These are phyloP conservation scores for Erythrocercus mccallii DNA, from an alignment of 2,113 vertebrate genomes.

Conservation along the genomic window DNA sequence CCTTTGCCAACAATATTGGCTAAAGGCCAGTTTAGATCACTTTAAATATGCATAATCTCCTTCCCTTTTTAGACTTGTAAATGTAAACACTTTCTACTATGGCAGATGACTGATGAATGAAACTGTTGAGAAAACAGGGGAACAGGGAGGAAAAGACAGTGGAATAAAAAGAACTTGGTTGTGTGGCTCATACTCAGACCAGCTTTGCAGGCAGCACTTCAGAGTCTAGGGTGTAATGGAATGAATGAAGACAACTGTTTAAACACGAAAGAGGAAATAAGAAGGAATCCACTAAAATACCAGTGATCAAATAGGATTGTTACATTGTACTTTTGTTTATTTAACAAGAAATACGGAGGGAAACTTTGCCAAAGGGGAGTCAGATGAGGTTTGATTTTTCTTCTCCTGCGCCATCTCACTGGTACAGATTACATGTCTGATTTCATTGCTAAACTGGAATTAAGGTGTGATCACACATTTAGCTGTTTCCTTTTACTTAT, in stretches of 20 bases:
- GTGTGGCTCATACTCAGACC: background rate
- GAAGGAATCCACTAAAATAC: background rate
- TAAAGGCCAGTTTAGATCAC: conserved; percentile 32
- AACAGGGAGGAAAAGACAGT: background rate
- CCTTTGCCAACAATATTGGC: background rate
- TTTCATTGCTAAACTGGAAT: background rate
- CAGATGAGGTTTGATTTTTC: background rate
- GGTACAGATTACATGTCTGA: background rate
- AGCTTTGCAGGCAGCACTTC: background rate
- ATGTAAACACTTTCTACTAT: background rate
- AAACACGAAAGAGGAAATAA: background rate
- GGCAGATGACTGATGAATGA: background rate
- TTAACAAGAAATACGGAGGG: background rate
- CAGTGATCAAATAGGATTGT: background rate
- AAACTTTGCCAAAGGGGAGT: background rate
- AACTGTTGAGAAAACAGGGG: background rate
- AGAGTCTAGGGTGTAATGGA: background rate
- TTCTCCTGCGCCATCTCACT: background rate
- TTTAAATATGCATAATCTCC: conserved; percentile 17
- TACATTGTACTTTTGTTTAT: background rate
- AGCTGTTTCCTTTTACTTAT: background rate
- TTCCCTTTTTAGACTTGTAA: background rate
- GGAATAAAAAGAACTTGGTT: background rate
- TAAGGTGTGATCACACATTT: background rate
- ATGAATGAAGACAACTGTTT: background rate